phyloP scores from a whole-genome alignment of 2,113 vertebrate species.

The Aplodontia rufa region DNA sequence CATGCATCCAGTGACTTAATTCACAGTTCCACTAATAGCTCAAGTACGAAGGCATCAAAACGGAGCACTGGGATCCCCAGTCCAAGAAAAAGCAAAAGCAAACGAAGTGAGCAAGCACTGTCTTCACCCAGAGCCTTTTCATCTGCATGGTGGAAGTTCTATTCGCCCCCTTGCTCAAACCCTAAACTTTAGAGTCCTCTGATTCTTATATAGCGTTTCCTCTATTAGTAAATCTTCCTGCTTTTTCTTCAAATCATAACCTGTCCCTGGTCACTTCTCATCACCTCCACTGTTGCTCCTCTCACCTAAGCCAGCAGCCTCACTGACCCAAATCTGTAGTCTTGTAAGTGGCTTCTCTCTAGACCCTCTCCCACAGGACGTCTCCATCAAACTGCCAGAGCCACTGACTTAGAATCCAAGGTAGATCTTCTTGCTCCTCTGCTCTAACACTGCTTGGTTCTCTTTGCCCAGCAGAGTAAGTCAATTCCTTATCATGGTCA shows the following conservation, averaged over 20 bases:
- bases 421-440: background rate
- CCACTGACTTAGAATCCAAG: background rate
- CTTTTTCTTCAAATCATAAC: background rate
- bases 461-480: background rate
- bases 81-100: background rate
- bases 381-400: background rate
- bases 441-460: background rate
- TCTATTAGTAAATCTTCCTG: background rate
- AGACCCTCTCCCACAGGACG: rapidly evolving
- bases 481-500: background rate
- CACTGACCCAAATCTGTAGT: background rate
- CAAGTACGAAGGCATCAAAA: background rate
- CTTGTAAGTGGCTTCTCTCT: background rate
- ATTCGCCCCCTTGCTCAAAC: background rate
- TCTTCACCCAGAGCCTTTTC: background rate
- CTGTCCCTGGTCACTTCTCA: background rate
- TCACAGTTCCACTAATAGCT: background rate
- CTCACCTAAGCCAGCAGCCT: background rate
- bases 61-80: background rate
- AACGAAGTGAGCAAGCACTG: background rate
- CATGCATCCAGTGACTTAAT: background rate
- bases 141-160: background rate
- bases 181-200: background rate
- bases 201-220: background rate
- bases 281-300: background rate